Evolutionary conservation across 2,797 vertebrate species (phyloP).

Genomic region (Vultur gryphus): DNA sequence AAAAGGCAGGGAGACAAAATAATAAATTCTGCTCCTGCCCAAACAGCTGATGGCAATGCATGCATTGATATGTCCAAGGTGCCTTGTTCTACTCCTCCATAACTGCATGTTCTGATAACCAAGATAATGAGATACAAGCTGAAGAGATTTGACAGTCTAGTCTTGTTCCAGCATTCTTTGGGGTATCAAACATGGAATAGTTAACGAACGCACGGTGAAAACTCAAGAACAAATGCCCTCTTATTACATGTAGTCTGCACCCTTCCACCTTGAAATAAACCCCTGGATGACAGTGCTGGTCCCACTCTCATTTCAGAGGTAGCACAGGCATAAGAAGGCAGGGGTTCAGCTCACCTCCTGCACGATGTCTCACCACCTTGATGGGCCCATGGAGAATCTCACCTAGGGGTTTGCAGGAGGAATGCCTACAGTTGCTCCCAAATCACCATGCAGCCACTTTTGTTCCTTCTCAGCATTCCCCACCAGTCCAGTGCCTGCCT

Average conservation of each 20-base stretch:
- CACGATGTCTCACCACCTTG: too few species aligned
- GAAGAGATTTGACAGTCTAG: not conserved
- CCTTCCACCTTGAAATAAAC: not conserved
- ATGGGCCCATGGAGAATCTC: too few species aligned
- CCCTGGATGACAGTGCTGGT: not conserved
- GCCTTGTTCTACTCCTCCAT: not conserved
- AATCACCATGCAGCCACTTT: too few species aligned
- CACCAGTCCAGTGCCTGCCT: too few species aligned
- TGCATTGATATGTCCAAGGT: not conserved
- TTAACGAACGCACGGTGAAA: not conserved
- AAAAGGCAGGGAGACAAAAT: not conserved
- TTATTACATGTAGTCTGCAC: not conserved
- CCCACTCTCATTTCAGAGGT: too few species aligned
- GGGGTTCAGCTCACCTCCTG: too few species aligned
- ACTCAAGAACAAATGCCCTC: not conserved
- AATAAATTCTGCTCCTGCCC: not conserved
- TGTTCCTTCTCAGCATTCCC: too few species aligned
- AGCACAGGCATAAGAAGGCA: too few species aligned
- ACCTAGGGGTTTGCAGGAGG: too few species aligned
- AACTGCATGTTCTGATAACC: not conserved
- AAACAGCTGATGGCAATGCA: not conserved
- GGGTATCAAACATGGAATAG: not conserved
- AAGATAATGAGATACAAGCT: not conserved
- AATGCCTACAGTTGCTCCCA: too few species aligned
- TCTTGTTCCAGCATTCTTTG: not conserved